Evolutionary conservation across 1,140 invertebrate genomes (phyloP), one percentile per base, ranked within the genome.

Genomic region (Proctacanthus coquilletti): DNA sequence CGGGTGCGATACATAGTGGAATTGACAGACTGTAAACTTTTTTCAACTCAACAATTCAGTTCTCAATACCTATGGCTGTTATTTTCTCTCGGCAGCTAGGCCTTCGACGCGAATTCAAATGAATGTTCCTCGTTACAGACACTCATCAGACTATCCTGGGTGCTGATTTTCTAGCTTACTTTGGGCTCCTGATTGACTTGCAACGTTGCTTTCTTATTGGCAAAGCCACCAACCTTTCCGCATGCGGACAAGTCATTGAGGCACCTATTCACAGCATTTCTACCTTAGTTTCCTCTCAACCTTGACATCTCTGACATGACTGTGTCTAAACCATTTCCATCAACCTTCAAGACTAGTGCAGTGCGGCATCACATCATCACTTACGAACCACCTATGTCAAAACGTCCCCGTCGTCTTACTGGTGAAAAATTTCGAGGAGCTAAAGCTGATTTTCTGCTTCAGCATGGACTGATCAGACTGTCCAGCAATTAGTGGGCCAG

Each of bases 401-500:
- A 45, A 19, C 48, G 51, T 43, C 38, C 60, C 9, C 49, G 58
- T 9, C 47, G 62, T 3, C 42, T 65, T 5, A 33, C 50, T n/a
- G 50, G 57, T 11, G 53, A 54, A 11, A 50, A 52, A 34, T 32
- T 52, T 1, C 30, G 31, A 18, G 38, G 39, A 3, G 52, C 50
- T 0, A 49, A 50, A 29, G 50, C 59, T 39, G 45, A 55, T 4
- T 21, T 30, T 9, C 42, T 56, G 50, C 19, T 65, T 21, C 6
- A 42, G 20, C 14, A 41, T 19, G 60, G 58, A 10, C 54, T 59
- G n/a, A 48, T 52, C 17, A 44, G 54, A 5, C 54, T 45, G 1
- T 62, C 60, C 0, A 52, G 49, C n/a, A 54, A 52, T 38, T 36
- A 56, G 17, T 71, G 64, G 63, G 48, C 63, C 11, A 60, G 54